Evolutionary conservation across 2,797 vertebrate species (phyloP).

Genomic region (Thaleichthys pacificus): DNA sequence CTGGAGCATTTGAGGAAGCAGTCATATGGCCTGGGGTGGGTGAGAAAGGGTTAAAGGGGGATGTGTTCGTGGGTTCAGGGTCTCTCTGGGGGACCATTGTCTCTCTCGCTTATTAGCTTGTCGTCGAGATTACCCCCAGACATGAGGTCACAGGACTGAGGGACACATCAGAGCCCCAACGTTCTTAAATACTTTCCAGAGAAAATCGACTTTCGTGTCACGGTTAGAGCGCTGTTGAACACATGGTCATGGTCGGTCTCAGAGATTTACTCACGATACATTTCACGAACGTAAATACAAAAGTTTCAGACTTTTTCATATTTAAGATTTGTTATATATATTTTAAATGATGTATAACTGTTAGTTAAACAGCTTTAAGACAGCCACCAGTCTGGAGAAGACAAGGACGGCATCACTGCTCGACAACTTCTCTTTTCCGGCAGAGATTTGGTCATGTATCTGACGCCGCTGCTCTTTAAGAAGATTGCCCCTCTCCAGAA

Average conservation of each 20-base stretch:
- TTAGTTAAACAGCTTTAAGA: constrained; percentile 49
- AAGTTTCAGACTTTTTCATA: neutral
- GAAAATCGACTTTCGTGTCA: constrained; percentile 48
- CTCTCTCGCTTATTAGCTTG: constrained; percentile 55
- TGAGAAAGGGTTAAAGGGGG: constrained; percentile 50
- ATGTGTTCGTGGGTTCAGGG: constrained; percentile 44
- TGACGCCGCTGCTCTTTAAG: constrained; percentile 25
- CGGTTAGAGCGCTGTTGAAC: constrained; percentile 27
- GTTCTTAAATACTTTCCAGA: constrained; percentile 36
- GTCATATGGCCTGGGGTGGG: constrained; percentile 42
- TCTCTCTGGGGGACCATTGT: constrained; percentile 23
- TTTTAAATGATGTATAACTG: neutral
- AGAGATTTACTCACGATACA: constrained; percentile 9
- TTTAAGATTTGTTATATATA: neutral
- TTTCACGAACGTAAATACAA: neutral
- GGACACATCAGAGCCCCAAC: constrained; percentile 43
- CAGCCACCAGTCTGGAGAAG: constrained; percentile 49
- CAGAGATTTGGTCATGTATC: constrained; percentile 36
- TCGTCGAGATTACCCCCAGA: constrained; percentile 56
- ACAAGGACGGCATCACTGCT: constrained; percentile 13
- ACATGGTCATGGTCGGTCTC: constrained; percentile 7
- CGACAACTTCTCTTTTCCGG: constrained; percentile 21
- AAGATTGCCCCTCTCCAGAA: constrained; percentile 41
- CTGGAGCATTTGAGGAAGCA: constrained; percentile 52
- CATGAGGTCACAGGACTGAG: constrained; percentile 31